Percentiles rank a stretch among this genome's conserved stretches.
Evolutionary conservation across 2,888 invertebrate species (phyloP).

Genomic region (Operophtera brumata): DNA sequence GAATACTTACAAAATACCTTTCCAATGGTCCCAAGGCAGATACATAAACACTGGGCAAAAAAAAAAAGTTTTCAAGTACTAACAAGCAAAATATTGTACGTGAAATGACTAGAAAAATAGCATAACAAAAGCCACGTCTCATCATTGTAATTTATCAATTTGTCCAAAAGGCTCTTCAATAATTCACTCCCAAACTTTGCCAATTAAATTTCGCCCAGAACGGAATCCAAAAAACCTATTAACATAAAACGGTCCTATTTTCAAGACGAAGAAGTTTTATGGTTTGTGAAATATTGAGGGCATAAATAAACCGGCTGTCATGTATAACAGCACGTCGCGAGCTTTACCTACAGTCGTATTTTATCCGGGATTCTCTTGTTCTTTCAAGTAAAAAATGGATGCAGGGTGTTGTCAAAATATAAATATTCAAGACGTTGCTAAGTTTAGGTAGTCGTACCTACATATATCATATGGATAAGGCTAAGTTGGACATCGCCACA

Average conservation of each 20-base stretch:
- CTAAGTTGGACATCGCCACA: no score
- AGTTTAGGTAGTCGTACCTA: background rate
- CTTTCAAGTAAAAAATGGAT: constrained; percentile 65
- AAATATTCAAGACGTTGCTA: constrained; percentile 41
- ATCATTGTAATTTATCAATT: constrained; percentile 24
- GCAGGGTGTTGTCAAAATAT: constrained; percentile 46
- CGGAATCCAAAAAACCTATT: constrained; percentile 62
- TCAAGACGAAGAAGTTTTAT: constrained; percentile 73
- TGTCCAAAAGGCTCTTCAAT: constrained; percentile 30
- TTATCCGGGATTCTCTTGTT: constrained; percentile 73
- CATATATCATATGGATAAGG: background rate
- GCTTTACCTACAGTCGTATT: constrained; percentile 68
- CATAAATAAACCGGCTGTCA: constrained; percentile 76
- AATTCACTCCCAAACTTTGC: constrained; percentile 32
- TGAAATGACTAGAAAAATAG: background rate
- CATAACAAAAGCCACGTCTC: constrained; percentile 6
- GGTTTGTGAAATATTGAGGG: constrained; percentile 78
- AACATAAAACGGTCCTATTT: constrained; percentile 75
- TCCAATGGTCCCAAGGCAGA: no score
- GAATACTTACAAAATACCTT: no score
- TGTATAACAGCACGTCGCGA: constrained; percentile 74
- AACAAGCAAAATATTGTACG: no score
- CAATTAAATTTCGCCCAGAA: constrained; percentile 39
- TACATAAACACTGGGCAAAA: no score
- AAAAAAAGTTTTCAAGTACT: no score